These are phyloP conservation scores for Scolopax mira DNA, from an alignment of 2,113 vertebrate genomes.

Conservation along the genomic window DNA sequence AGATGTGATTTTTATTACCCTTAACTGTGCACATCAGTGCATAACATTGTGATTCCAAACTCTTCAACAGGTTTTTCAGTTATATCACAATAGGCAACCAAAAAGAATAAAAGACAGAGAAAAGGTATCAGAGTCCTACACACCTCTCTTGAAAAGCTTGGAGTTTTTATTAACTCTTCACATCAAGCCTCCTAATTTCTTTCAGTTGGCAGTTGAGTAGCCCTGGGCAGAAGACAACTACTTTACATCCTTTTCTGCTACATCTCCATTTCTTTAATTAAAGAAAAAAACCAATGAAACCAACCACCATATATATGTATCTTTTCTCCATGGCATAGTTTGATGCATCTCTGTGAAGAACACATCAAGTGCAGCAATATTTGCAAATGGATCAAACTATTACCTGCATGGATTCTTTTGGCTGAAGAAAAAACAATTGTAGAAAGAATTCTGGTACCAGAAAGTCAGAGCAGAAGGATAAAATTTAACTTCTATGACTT, in stretches of 20 bases:
- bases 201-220: background rate
- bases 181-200: background rate
- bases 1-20: background rate
- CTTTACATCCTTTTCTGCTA: background rate
- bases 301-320: background rate
- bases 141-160: background rate
- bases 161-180: background rate
- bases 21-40: background rate
- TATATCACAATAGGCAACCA: background rate
- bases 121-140: background rate
- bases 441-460: background rate
- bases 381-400: background rate
- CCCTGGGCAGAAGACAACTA: background rate
- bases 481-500: background rate
- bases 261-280: background rate
- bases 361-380: background rate
- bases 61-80: background rate
- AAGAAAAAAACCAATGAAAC: background rate
- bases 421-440: background rate
- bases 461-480: background rate
- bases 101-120: background rate
- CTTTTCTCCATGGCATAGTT: background rate
- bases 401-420: background rate
- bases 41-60: background rate
- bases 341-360: background rate